phyloP scores from a whole-genome alignment of 2,888 invertebrate species.

The Tolmerus cingulatus region DNA sequence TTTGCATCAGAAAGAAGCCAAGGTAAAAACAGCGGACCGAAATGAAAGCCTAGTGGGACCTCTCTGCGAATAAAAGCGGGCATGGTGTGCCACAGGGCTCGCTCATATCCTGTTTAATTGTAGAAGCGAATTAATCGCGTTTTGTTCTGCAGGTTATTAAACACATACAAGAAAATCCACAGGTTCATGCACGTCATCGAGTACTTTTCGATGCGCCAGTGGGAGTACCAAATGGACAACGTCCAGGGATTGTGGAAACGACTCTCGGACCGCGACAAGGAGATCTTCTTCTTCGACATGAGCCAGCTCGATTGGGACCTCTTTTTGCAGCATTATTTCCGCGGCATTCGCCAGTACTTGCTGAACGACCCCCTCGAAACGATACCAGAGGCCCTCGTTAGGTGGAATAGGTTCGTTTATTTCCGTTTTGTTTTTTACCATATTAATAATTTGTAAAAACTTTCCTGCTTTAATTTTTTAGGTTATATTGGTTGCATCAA shows the following conservation, averaged over 20 bases:
- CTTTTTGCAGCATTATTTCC: slow-evolving; percentile 71
- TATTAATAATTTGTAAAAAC: too few relatives aligned
- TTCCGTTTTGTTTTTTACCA: too few relatives aligned
- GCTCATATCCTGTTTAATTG: neutral
- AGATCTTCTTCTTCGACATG: slow-evolving; percentile 77
- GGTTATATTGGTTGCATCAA: slow-evolving; percentile 65
- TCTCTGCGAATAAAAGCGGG: too few relatives aligned
- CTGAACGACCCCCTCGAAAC: slow-evolving; percentile 82
- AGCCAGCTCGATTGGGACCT: slow-evolving; percentile 77
- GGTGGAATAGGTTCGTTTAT: slow-evolving; percentile 69
- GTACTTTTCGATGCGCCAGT: slow-evolving; percentile 81
- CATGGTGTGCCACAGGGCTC: neutral
- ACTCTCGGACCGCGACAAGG: slow-evolving; percentile 68
- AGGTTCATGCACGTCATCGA: slow-evolving; percentile 75
- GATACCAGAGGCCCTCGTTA: slow-evolving; percentile 72
- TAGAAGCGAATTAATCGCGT: neutral
- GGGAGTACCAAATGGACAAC: slow-evolving; percentile 75
- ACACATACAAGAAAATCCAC: slow-evolving; percentile 78
- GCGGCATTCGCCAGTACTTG: slow-evolving; percentile 79
- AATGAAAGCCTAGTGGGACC: too few relatives aligned
- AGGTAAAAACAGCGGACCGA: slow-evolving; percentile 51
- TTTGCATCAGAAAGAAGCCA: slow-evolving; percentile 68
- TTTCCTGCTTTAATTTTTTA: slow-evolving; percentile 56
- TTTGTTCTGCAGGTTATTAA: slow-evolving; percentile 70
- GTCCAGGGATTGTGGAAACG: slow-evolving; percentile 68